These are phyloP conservation scores for Dryobota labecula DNA, from an alignment of 2,888 invertebrate species.

Conservation along the genomic window DNA sequence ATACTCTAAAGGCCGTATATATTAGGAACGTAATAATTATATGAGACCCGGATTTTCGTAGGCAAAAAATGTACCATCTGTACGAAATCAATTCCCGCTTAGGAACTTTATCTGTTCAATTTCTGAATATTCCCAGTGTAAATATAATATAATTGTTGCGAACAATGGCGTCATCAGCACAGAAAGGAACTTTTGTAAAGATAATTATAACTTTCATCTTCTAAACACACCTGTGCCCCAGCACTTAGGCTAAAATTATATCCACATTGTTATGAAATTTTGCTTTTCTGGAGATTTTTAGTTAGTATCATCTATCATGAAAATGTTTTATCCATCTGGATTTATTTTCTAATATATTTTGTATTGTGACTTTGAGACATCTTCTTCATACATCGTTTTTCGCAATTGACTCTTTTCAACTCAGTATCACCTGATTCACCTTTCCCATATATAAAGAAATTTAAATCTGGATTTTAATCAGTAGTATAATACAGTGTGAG, in stretches of 20 bases:
- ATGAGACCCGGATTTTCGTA: conserved; percentile 16
- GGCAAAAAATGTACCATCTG: conserved; percentile 13
- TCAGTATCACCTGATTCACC: not conserved
- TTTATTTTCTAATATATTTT: not conserved
- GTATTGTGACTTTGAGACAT: not conserved
- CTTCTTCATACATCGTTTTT: too few relatives aligned
- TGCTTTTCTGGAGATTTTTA: not conserved
- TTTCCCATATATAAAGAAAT: not conserved
- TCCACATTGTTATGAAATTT: not conserved
- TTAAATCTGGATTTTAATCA: not conserved
- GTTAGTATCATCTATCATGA: not conserved
- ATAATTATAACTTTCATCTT: not conserved
- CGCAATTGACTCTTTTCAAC: not conserved
- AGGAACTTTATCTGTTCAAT: not conserved
- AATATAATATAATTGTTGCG: conserved; percentile 10
- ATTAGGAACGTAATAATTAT: conserved; percentile 4
- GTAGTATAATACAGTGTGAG: too few relatives aligned
- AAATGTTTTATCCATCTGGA: not conserved
- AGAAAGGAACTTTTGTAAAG: not conserved
- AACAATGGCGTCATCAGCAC: conserved; percentile 9
- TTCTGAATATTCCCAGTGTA: not conserved
- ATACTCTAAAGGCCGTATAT: not conserved
- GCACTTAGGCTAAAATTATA: not conserved
- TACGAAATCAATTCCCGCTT: conserved; percentile 15
- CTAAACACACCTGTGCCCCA: not conserved